These are phyloP conservation scores for Drosophila kurseongensis DNA, from an alignment of 1,140 invertebrate genomes.

Conservation along the genomic window DNA sequence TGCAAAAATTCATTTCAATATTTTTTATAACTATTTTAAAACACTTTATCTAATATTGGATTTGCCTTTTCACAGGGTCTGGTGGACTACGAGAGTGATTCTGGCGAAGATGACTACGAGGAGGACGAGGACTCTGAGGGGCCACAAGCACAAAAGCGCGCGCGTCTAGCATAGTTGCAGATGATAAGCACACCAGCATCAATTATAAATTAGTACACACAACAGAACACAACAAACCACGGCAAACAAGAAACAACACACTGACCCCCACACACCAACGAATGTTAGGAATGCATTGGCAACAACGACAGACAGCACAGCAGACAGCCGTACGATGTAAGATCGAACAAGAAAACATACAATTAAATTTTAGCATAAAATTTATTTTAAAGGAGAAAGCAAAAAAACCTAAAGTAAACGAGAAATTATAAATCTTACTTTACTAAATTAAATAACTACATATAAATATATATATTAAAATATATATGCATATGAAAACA, in stretches of 20 bases:
- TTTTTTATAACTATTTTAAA: too few relatives aligned
- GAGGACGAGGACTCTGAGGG: conserved; percentile 88
- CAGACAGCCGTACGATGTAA: conserved; percentile 68
- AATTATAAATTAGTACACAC: conserved; percentile 77
- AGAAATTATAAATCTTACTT: conserved; percentile 81
- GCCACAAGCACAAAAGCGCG: conserved; percentile 80
- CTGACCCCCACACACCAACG: conserved; percentile 23
- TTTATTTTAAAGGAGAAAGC: conserved; percentile 66
- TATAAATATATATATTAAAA: conserved; percentile 56
- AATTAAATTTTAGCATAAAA: conserved; percentile 75
- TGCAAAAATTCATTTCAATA: too few relatives aligned
- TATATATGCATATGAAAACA: conserved; percentile 61
- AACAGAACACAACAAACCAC: conserved; percentile 42
- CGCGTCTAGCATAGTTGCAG: conserved; percentile 80
- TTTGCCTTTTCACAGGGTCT: conserved; percentile 88
- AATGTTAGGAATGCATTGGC: conserved; percentile 36
- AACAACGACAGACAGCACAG: conserved; percentile 18
- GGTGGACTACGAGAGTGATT: conserved; percentile 98
- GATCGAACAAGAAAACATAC: conserved; percentile 68
- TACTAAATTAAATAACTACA: conserved; percentile 76
- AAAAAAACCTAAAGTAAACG: conserved; percentile 63
- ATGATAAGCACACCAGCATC: conserved; percentile 58
- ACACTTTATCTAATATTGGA: too few relatives aligned
- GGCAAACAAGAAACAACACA: conserved; percentile 29
- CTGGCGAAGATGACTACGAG: conserved; percentile 97